phyloP scores from a whole-genome alignment of 2,888 invertebrate species.

The Caenorhabditis angaria region DNA sequence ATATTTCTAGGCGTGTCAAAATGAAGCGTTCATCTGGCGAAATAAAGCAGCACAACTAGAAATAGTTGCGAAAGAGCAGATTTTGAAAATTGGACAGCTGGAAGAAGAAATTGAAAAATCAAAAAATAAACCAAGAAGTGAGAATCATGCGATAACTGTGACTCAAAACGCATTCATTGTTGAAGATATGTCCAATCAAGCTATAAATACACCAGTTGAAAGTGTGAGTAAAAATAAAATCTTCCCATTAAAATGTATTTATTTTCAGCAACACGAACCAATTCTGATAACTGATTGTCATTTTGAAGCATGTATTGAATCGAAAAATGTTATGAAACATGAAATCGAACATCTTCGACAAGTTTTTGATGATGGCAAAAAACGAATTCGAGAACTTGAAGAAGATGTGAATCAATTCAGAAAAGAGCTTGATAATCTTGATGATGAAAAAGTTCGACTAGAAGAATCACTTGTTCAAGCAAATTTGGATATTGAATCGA shows the following conservation, averaged over 20 bases:
- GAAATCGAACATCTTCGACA: slow-evolving; percentile 61
- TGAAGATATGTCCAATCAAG: slow-evolving; percentile 23
- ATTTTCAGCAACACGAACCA: slow-evolving; percentile 19
- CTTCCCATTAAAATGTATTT: neutral
- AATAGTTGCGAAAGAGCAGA: slow-evolving; percentile 66
- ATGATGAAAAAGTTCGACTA: slow-evolving; percentile 38
- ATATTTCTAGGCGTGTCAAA: slow-evolving; percentile 65
- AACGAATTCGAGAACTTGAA: slow-evolving; percentile 56
- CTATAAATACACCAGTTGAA: neutral
- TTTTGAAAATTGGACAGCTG: slow-evolving; percentile 47
- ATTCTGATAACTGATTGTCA: slow-evolving; percentile 56
- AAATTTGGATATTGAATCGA: slow-evolving; percentile 52
- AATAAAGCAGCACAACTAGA: slow-evolving; percentile 71
- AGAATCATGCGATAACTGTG: slow-evolving; percentile 12
- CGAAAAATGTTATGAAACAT: slow-evolving; percentile 55
- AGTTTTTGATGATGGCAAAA: slow-evolving; percentile 52
- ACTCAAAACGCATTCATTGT: slow-evolving; percentile 29
- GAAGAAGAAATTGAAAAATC: slow-evolving; percentile 33
- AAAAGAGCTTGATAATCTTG: slow-evolving; percentile 50
- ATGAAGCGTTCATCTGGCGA: slow-evolving; percentile 71
- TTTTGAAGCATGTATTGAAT: slow-evolving; percentile 52
- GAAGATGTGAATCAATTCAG: slow-evolving; percentile 53
- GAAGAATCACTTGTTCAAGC: slow-evolving; percentile 28
- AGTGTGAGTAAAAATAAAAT: slow-evolving; percentile 16
- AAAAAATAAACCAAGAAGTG: slow-evolving; percentile 16